phyloP scores from a whole-genome alignment of 1,140 invertebrate genomes.

The Cyrtorhinus lividipennis region DNA sequence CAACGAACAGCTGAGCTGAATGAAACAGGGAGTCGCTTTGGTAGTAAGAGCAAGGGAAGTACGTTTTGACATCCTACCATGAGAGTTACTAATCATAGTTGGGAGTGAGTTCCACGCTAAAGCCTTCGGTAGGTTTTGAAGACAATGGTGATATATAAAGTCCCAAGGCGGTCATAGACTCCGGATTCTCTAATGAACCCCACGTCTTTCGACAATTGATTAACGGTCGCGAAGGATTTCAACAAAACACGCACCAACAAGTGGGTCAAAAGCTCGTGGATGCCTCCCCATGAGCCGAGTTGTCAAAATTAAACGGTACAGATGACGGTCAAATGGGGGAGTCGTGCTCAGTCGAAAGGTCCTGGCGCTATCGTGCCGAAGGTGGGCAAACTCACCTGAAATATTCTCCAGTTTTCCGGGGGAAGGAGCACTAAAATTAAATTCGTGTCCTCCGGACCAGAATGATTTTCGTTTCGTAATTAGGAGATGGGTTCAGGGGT shows the following conservation, averaged over 20 bases:
- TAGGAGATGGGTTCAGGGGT: not conserved
- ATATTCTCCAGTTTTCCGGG: not conserved
- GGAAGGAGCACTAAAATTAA: slow-evolving; percentile 9
- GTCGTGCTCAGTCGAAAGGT: slow-evolving; percentile 6
- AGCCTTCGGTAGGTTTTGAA: not conserved
- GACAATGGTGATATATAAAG: not conserved
- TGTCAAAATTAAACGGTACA: slow-evolving; percentile 11
- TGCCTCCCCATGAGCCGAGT: not conserved
- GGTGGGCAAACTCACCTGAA: not conserved
- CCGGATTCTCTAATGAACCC: not conserved
- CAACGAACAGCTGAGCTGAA: no score
- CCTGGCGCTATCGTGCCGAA: not conserved
- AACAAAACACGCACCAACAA: not conserved
- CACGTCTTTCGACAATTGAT: not conserved
- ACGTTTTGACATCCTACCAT: not conserved
- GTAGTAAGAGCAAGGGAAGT: no score
- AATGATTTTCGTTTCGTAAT: slow-evolving; percentile 14
- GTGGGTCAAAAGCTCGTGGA: not conserved
- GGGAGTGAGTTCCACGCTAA: not conserved
- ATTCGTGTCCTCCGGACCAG: slow-evolving; percentile 2
- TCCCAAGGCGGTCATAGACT: not conserved
- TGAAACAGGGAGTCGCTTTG: no score
- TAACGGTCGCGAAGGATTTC: not conserved
- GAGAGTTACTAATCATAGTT: not conserved
- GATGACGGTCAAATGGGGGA: slow-evolving; percentile 13